A percentile compares a stretch with the other conserved stretches of the same genome.
Evolutionary conservation across 1,140 invertebrate genomes (phyloP).

Genomic region (Caerostris darwini): DNA sequence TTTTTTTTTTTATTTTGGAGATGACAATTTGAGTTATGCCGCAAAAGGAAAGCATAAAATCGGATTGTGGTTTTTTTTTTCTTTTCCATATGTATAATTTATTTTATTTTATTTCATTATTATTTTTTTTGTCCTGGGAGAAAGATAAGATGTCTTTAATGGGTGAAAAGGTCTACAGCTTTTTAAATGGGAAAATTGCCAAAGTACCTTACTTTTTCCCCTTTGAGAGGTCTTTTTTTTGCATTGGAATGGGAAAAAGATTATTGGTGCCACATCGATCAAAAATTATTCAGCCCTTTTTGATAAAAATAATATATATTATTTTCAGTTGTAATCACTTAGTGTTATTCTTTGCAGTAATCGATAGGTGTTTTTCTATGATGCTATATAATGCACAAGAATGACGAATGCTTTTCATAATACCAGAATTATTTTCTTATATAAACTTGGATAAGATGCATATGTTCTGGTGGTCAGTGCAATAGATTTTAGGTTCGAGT

Average conservation of each 20-base stretch:
- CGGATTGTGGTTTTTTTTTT: not conserved
- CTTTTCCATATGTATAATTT: not conserved
- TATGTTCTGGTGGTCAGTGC: no score
- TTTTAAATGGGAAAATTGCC: conserved; percentile 27
- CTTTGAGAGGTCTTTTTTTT: not conserved
- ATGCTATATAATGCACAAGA: no score
- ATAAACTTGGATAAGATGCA: no score
- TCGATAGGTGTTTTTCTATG: no score
- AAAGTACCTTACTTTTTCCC: not conserved
- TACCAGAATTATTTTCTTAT: no score
- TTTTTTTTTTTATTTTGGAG: not conserved
- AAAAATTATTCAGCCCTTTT: not conserved
- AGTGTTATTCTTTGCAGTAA: no score
- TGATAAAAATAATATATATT: no score
- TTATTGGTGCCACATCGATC: conserved; percentile 21
- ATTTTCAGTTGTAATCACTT: no score
- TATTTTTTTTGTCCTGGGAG: not conserved
- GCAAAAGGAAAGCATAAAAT: not conserved
- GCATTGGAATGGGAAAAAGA: not conserved
- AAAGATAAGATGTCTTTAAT: not conserved
- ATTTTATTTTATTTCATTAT: not conserved
- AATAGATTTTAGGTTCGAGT: no score
- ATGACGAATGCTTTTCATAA: no score
- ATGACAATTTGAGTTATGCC: conserved; percentile 50
- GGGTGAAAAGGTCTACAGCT: not conserved